Evolutionary conservation across 2,113 vertebrate genomes (phyloP).

Genomic region (Vireo altiloquus): DNA sequence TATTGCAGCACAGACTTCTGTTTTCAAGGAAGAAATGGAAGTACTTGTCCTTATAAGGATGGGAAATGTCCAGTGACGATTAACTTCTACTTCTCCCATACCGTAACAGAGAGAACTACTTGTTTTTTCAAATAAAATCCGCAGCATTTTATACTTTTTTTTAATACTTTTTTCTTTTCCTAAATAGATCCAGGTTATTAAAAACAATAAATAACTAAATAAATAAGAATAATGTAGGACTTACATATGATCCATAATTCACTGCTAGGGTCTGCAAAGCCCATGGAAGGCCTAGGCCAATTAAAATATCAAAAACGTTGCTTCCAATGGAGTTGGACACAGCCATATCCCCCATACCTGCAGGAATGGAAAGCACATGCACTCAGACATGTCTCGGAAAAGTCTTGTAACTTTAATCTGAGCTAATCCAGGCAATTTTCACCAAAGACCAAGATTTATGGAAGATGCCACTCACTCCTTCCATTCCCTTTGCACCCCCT

Average conservation of each 20-base stretch:
- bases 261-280: slow-evolving; percentile 90
- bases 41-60: neutral
- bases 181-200: neutral
- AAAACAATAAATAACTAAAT: neutral
- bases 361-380: neutral
- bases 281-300: slow-evolving; percentile 94
- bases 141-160: neutral
- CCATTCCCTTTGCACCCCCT: neutral
- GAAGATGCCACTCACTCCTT: neutral
- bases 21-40: neutral
- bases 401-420: neutral
- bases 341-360: slow-evolving; percentile 97
- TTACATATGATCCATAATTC: slow-evolving; percentile 91
- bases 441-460: neutral
- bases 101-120: fast-evolving
- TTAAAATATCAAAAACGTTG: slow-evolving; percentile 96
- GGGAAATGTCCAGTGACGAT: neutral
- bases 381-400: neutral
- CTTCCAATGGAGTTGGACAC: slow-evolving; percentile 97
- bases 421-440: neutral
- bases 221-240: slow-evolving; percentile 1
- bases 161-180: neutral
- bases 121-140: neutral
- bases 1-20: neutral
- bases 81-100: neutral